Conservation (phyloP, 2,888 invertebrate genomes). For the Latheticus oryzae region DNA sequence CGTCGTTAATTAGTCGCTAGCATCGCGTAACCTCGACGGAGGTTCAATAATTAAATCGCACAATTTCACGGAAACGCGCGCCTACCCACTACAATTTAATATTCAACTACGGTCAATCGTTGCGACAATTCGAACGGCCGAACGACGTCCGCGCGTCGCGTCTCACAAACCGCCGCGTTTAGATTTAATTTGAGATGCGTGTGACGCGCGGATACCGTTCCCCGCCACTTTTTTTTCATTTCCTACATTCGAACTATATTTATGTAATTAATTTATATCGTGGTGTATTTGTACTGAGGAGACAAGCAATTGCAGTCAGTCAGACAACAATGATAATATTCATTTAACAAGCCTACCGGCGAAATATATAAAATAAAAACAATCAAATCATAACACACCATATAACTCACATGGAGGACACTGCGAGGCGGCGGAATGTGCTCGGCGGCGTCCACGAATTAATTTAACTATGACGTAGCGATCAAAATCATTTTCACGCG, state of each 20-base stretch:
- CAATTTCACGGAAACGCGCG: constrained; percentile 63
- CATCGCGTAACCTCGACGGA: constrained; percentile 53
- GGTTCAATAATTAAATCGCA: constrained; percentile 59
- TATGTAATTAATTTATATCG: constrained; percentile 61
- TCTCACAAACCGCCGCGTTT: constrained; percentile 9
- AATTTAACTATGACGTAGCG: constrained; percentile 43
- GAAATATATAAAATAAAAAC: constrained; percentile 59
- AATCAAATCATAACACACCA: constrained; percentile 63
- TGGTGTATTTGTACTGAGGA: constrained; percentile 66
- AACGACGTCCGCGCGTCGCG: constrained; percentile 43
- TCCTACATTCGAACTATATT: constrained; percentile 52
- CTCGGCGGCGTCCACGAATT: constrained; percentile 20
- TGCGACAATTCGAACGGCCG: constrained; percentile 59
- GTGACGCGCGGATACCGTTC: constrained; percentile 16
- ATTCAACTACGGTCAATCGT: constrained; percentile 62
- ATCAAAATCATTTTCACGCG: constrained; percentile 46
- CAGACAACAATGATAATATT: constrained; percentile 65
- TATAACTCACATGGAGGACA: constrained; percentile 60
- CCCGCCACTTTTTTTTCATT: constrained; percentile 42
- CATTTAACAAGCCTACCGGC: constrained; percentile 64
- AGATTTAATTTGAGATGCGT: constrained; percentile 1
- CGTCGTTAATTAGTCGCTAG: constrained; percentile 55
- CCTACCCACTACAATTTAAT: constrained; percentile 60
- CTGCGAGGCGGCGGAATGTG: constrained; percentile 22
- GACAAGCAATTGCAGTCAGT: constrained; percentile 65